A percentile compares a stretch with the other conserved stretches of the same genome.
Conservation (phyloP, 2,797 vertebrate species). For the Masticophis lateralis region DNA sequence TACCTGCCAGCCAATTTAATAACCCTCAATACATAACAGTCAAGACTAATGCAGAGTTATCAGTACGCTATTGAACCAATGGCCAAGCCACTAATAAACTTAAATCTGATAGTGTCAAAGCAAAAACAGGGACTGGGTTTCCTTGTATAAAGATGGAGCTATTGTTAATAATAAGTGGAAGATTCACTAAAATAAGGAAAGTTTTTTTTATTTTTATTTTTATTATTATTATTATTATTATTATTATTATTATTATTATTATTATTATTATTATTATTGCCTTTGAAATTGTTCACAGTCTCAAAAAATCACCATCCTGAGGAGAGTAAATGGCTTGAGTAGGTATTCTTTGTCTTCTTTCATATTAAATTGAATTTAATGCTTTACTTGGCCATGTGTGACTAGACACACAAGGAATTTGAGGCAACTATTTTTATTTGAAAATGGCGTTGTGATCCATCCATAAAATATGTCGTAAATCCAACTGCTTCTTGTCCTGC, state of each 20-base stretch:
- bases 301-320: neutral
- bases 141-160: neutral
- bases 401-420: neutral
- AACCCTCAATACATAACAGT: slow-evolving; percentile 9
- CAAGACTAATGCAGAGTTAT: slow-evolving; percentile 14
- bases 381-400: neutral
- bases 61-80: slow-evolving; percentile 11
- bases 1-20: slow-evolving; percentile 27
- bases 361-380: neutral
- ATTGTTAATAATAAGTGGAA: neutral
- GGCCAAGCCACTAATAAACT: neutral
- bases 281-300: neutral
- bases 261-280: neutral
- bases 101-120: slow-evolving; percentile 3
- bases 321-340: neutral
- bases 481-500: neutral
- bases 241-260: no score
- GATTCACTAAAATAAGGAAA: neutral
- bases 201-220: neutral
- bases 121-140: neutral
- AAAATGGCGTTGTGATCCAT: neutral
- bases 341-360: neutral
- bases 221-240: no score
- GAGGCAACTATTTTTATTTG: neutral
- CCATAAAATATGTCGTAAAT: neutral